phyloP scores from a whole-genome alignment of 2,113 vertebrate species.

The Ceyx cyanopectus region DNA sequence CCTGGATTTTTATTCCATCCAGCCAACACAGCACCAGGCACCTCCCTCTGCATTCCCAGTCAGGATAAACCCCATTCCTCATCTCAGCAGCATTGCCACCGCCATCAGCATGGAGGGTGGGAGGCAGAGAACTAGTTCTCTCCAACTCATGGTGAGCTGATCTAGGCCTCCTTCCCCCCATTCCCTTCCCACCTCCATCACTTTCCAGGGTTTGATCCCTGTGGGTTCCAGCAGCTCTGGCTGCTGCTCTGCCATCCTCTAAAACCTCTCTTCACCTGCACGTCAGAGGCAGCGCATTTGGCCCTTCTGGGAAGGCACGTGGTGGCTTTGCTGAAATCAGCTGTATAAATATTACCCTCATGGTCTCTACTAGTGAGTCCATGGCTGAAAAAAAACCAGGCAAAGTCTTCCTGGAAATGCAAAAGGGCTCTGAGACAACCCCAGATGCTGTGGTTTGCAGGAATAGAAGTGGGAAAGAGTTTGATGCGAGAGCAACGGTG shows the following conservation, averaged over 20 bases:
- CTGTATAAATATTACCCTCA: slow-evolving; percentile 40
- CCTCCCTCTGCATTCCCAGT: not conserved
- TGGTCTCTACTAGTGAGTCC: not conserved
- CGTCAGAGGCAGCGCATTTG: not conserved
- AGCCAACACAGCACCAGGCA: not conserved
- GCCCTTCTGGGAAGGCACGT: slow-evolving; percentile 43
- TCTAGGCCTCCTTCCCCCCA: not conserved
- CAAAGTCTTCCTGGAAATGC: slow-evolving; percentile 60
- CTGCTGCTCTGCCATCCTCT: slow-evolving; percentile 1
- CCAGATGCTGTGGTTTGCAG: slow-evolving; percentile 68
- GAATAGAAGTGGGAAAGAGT: slow-evolving; percentile 64
- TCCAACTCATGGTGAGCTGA: not conserved
- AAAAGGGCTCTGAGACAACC: slow-evolving; percentile 52
- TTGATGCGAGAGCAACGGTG: slow-evolving; percentile 47
- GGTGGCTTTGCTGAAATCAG: slow-evolving; percentile 44
- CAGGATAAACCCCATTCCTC: not conserved
- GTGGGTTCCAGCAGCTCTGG: not conserved
- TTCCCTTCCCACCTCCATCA: not conserved
- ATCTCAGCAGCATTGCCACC: not conserved
- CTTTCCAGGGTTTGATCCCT: slow-evolving; percentile 8
- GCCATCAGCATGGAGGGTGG: not conserved
- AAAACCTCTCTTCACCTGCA: slow-evolving; percentile 25
- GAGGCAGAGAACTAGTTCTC: not conserved
- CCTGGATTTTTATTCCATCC: not conserved
- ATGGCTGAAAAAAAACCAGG: slow-evolving; percentile 34